Base-by-base conservation (phyloP, 2,888 invertebrate species). In the Pammene fasciana region DNA sequence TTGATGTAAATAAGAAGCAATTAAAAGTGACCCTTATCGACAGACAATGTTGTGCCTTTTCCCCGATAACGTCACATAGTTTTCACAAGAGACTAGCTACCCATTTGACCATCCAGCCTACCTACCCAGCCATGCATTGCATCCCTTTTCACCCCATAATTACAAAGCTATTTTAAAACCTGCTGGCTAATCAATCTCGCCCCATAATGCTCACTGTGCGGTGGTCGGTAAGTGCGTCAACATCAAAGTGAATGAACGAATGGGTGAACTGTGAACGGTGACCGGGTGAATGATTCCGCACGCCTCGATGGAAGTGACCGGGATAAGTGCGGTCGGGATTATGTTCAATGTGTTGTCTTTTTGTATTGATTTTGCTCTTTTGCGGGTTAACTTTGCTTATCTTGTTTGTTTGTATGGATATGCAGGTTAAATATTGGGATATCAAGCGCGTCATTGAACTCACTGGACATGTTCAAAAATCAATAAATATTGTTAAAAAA, bases 221-320 rank as follows among this genome's bases (percentile, higher is more conserved):
- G 71, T 78, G 77, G 79, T 80, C 84, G 85, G 82, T 79, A 88
- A 87, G 86, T 90, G 90, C 89, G 89, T 88, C 81, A 74, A 87
- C 86, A 89, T 90, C 90, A 91, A 89, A 91, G 90, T 83, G 88
- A 86, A 85, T 76, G 80, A 79, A 78, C 82, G 85, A 82, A 77
- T 79, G 83, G 78, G 76, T 80, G 82, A 82, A 77, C 80, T 79
- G 82, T 82, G 84, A 85, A 79, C 82, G 83, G 52, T 75, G 85
- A 85, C 78, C 86, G 86, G 82, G 86, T 82, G 89, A 88, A 86
- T 83, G 88, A 84, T 79, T 85, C 82, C 82, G 80, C 81, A 77
- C 85, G 85, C 81, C 79, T 79, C 82, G 82, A 45, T 86, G 85
- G 80, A 82, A 84, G 78, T 88, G 88, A 87, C 89, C 87, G 85